phyloP scores from a whole-genome alignment of 1,140 invertebrate species.

The Trichogramma pretiosum region DNA sequence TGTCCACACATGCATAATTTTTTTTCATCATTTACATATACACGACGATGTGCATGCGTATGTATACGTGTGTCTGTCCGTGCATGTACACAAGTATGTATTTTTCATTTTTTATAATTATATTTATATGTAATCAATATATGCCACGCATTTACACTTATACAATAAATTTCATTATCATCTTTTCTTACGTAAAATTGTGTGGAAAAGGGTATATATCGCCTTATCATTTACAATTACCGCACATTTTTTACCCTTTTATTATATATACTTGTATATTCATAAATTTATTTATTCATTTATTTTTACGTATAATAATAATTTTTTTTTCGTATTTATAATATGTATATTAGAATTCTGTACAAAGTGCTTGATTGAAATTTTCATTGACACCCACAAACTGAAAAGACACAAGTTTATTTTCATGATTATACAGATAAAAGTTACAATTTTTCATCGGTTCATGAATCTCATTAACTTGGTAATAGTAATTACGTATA shows the following conservation, averaged over 20 bases:
- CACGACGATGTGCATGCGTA: conserved; percentile 20
- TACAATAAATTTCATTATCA: conserved; percentile 26
- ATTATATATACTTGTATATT: too few relatives aligned
- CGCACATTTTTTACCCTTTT: conserved; percentile 6
- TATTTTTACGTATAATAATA: conserved; percentile 19
- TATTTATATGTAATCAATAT: conserved; percentile 25
- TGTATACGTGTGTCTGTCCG: conserved; percentile 14
- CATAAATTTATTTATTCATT: too few relatives aligned
- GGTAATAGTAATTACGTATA: too few relatives aligned
- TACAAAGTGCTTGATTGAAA: conserved; percentile 43
- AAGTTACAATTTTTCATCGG: too few relatives aligned
- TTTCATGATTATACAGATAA: background rate
- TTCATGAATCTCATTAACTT: too few relatives aligned
- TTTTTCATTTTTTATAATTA: conserved; percentile 5
- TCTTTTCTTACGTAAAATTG: conserved; percentile 27
- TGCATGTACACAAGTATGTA: background rate
- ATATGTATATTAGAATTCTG: conserved; percentile 30
- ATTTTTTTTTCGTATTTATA: conserved; percentile 21
- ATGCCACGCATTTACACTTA: conserved; percentile 28
- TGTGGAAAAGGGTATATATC: conserved; percentile 38
- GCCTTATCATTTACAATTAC: conserved; percentile 20
- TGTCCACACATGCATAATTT: conserved; percentile 35
- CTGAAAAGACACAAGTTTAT: too few relatives aligned
- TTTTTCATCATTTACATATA: conserved; percentile 21
- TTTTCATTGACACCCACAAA: conserved; percentile 34